Base-by-base conservation (phyloP, 2,797 vertebrate species). In the Hipposideros larvatus region DNA sequence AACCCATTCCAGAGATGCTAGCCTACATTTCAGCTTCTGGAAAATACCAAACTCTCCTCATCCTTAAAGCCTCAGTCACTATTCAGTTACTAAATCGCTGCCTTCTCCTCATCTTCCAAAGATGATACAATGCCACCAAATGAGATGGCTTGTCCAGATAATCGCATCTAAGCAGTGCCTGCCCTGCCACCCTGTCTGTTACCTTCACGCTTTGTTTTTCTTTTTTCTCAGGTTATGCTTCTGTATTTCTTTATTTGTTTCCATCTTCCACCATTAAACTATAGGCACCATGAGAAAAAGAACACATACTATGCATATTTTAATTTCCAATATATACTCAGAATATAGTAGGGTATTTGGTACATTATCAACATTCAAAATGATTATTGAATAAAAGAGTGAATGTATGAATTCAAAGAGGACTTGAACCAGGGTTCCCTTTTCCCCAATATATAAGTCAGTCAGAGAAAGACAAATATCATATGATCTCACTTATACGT, bases 321-420 rank as follows among this genome's bases (percentile, higher is more conserved):
- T 48, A 31, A 14, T 57, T 90, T 78, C 77, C 31, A 63, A 48
- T 75, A 66, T 22, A 22, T n/a, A 65, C 5, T 68, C 74, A 78
- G n/a, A 96, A 92, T 86, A 77, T 57, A 92, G 37, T 31, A 70
- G 41, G 82, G 4, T 11, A 24, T 55, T 92, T 85, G 14, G 2
- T 46, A 73, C 2, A 78, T 61, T 18, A 66, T 73, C 37, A 66
- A 4, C 5, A 11, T 82, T 73, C 13, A 37, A 55, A 34, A 37
- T 59, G 3, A 80, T 77, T 75, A 75, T 11, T 87, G 46, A 92
- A 26, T 73, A 91, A 94, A 74, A 5, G 11, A 93, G 90, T 71
- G 4, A 59, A 73, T 24, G 5, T 78, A 63, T 71, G 55, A 78
- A 83, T 87, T 11, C 48, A 89, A 9, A 90, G 8, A 59, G 5